phyloP scores from a whole-genome alignment of 2,888 invertebrate genomes.

The Meandrusa payeni region DNA sequence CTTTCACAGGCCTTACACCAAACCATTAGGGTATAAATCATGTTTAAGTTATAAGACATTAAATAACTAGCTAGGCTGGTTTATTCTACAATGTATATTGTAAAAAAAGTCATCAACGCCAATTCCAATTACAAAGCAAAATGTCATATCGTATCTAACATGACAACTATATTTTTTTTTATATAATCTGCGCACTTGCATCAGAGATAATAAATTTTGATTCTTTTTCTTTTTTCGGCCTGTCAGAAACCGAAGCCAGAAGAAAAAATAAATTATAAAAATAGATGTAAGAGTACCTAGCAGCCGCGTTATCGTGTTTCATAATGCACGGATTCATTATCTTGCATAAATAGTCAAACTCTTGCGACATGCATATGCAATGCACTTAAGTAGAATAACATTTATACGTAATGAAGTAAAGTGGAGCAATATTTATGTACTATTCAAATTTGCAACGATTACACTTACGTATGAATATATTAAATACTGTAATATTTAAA shows the following conservation, averaged over 20 bases:
- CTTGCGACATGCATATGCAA: constrained; percentile 16
- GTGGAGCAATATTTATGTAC: constrained; percentile 16
- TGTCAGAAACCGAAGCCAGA: neutral
- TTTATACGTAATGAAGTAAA: constrained; percentile 24
- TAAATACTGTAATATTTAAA: neutral
- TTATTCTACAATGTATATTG: no score
- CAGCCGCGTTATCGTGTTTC: neutral
- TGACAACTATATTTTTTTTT: no score
- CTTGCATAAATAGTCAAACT: constrained; percentile 17
- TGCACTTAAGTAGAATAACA: constrained; percentile 22
- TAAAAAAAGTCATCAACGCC: no score
- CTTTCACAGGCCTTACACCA: no score
- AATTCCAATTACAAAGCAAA: no score
- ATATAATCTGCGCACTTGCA: no score
- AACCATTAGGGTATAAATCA: no score
- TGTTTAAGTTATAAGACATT: no score
- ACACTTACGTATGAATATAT: constrained; percentile 9
- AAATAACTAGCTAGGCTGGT: no score
- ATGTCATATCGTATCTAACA: no score
- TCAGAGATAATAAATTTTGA: no score
- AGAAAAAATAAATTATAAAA: neutral
- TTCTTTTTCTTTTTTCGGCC: no score
- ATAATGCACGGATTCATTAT: constrained; percentile 18
- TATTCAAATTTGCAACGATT: constrained; percentile 19
- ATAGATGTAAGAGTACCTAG: neutral